Conservation (phyloP, 2,888 invertebrate genomes). For the Dioctria rufipes region DNA sequence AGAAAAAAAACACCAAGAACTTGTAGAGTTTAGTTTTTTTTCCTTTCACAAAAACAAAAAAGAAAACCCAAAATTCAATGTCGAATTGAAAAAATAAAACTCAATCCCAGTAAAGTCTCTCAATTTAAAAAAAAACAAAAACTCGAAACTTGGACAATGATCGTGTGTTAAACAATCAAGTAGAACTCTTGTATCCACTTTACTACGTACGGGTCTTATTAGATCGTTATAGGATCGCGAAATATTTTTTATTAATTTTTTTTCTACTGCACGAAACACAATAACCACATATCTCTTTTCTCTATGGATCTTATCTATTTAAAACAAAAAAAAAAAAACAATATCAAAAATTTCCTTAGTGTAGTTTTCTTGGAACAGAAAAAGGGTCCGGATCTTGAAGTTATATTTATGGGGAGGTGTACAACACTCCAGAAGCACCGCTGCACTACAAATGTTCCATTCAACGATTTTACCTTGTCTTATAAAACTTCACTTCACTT, state of each 20-base stretch:
- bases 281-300: constrained; percentile 40
- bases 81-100: neutral
- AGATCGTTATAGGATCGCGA: constrained; percentile 34
- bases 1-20: constrained; percentile 18
- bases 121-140: constrained; percentile 13
- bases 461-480: constrained; percentile 70
- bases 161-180: constrained; percentile 12
- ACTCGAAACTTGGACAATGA: neutral
- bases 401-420: constrained; percentile 54
- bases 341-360: constrained; percentile 20
- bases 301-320: constrained; percentile 30
- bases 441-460: constrained; percentile 71
- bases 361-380: constrained; percentile 30
- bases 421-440: constrained; percentile 69
- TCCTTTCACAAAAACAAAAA: neutral
- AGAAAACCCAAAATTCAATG: constrained; percentile 5
- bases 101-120: neutral
- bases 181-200: constrained; percentile 18
- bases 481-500: constrained; percentile 68
- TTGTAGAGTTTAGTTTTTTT: constrained; percentile 19
- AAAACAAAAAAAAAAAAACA: too few relatives aligned
- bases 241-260: neutral
- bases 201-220: neutral
- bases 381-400: constrained; percentile 28
- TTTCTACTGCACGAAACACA: constrained; percentile 40